Evolutionary conservation across 2,797 vertebrate genomes (phyloP), one percentile per base, ranked within the genome.

Genomic region (Neosilurus mollespiculum): DNA sequence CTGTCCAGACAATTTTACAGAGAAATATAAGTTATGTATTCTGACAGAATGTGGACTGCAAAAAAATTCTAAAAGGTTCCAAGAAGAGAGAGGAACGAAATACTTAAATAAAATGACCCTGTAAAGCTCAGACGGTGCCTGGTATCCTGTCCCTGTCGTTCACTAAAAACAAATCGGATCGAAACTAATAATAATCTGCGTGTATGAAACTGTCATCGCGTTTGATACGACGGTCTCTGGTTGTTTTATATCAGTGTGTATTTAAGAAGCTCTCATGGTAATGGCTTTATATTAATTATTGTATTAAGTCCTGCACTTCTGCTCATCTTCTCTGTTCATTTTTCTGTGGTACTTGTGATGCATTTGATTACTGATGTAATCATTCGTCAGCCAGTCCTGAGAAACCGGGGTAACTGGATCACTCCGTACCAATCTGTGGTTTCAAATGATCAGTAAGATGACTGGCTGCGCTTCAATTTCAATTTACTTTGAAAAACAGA

Each of bases 391-490:
- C 30, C 56, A n/a, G 56, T 77, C 56, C 75, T 7, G 56, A 77
- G 75, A 77, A 77, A 77, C 14, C n/a, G 6, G 49, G 49, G 70
- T 53, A 72, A 53, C 75, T 43, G 75, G 56, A 77, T 30, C 34
- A 77, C 75, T 77, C 43, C 22, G n/a, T 14, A n/a, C 56, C 73
- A 77, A 43, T 77, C 24, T 53, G 54, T 22, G 72, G 30, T 77
- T 76, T 61, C n/a, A 61, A 77, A 77, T 11, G 20, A 77, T 77
- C 75, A 76, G 56, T 30, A 43, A 61, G 75, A 77, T 1, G 34
- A 61, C 75, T 77, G 72, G 72, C 24, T 53, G 34, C 53, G 58
- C 26, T 75, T 58, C 72, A 75, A 34, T 75, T 75, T 75, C 72
- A 34, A 58, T 22, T 75, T 56, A 54, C 70, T 72, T 54, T 72